phyloP scores from a whole-genome alignment of 2,113 vertebrate genomes.

The Lonchura striata region DNA sequence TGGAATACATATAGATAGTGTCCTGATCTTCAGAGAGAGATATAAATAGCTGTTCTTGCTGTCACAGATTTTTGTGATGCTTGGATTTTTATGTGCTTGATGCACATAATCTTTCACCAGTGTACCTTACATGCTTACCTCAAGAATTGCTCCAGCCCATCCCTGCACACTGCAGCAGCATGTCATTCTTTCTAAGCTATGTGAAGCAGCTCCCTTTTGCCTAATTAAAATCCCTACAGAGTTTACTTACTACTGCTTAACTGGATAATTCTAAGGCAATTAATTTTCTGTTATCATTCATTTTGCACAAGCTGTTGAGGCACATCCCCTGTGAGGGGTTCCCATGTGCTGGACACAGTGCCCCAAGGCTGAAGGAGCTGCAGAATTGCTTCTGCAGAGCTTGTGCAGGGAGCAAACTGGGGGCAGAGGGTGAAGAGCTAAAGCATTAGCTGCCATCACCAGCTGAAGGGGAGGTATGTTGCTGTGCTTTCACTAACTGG shows the following conservation, averaged over 20 bases:
- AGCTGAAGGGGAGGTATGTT: background rate
- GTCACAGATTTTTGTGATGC: background rate
- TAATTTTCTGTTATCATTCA: background rate
- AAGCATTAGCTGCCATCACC: background rate
- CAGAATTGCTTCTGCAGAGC: background rate
- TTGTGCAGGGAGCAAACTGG: fast-evolving
- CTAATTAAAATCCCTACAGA: background rate
- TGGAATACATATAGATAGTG: background rate
- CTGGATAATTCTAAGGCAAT: background rate
- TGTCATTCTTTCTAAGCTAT: background rate
- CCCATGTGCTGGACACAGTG: background rate
- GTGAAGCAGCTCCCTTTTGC: background rate
- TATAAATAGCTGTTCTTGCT: background rate
- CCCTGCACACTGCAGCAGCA: background rate
- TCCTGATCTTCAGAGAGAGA: background rate
- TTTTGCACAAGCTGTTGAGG: background rate
- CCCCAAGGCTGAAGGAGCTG: background rate
- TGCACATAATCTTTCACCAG: background rate
- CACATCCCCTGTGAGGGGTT: background rate
- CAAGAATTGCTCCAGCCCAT: background rate
- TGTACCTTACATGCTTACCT: background rate
- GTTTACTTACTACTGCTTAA: background rate
- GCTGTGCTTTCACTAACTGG: background rate
- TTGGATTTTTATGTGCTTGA: background rate
- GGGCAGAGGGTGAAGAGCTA: background rate